Base-by-base conservation (phyloP, 2,797 vertebrate genomes). In the Malacoctenus gilli region DNA sequence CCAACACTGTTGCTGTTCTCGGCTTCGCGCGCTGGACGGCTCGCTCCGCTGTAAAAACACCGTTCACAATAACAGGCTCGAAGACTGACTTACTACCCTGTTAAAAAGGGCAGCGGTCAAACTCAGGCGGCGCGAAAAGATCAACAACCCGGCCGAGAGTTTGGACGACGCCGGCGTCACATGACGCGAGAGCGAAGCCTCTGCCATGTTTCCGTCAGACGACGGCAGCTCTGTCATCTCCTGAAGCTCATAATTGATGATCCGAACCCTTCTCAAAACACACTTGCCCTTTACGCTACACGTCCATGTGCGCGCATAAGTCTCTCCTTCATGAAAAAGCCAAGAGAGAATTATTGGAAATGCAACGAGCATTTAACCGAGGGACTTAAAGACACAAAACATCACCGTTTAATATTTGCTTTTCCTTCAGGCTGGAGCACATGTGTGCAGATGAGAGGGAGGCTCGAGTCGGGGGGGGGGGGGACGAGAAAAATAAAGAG, bases 331-430 rank as follows among this genome's bases (percentile, higher is more conserved):
- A 60, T 79, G 77, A 83, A 85, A n/a, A n/a, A n/a, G n/a, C n/a
- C n/a, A n/a, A n/a, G n/a, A n/a, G n/a, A n/a, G n/a, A n/a, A n/a
- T n/a, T n/a, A n/a, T n/a, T n/a, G n/a, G n/a, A n/a, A n/a, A n/a
- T n/a, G n/a, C n/a, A n/a, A n/a, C n/a, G n/a, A n/a, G n/a, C n/a
- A n/a, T n/a, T n/a, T n/a, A n/a, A 79, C 31, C 21, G 12, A 55
- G 32, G 47, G 62, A 83, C 78, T 77, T 80, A 87, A 18, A 4
- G 75, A 79, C 42, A 60, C 55, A 80, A 79, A 82, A 79, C 68
- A 77, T 53, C 10, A 68, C 62, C 20, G 63, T 79, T 84, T 70
- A 52, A 77, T 72, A 72, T 79, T 73, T 83, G 62, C 72, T 82
- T 82, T 82, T 60, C 56, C 71, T 78, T 67, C 44, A 40, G 30